Percentiles rank a stretch among this genome's conserved stretches.
Conservation (phyloP, 2,113 vertebrate species). For the Malurus elegans region DNA sequence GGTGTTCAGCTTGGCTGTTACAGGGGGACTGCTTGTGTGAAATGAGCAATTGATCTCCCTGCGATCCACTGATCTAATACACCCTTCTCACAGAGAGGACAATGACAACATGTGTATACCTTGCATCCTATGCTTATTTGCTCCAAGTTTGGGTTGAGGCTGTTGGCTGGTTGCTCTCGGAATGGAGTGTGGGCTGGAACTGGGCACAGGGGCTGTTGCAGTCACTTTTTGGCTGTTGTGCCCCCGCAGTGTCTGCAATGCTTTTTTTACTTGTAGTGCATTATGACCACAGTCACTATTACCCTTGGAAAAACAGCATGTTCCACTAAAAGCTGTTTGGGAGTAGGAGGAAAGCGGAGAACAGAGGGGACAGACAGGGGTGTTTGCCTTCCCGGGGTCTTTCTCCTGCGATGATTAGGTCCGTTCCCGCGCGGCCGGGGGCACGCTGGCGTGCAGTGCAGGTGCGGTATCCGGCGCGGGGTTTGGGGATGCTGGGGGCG, state of each 20-base stretch:
- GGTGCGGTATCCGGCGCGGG: neutral
- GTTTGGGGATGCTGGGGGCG: accelerated
- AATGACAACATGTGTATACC: accelerated
- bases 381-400: neutral
- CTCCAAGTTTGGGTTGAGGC: accelerated
- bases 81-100: accelerated
- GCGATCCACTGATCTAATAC: no score
- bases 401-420: accelerated
- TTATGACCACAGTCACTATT: neutral
- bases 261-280: neutral
- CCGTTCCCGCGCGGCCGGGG: neutral
- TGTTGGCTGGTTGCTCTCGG: neutral
- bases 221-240: accelerated
- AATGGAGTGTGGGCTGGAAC: accelerated
- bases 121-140: neutral
- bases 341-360: neutral
- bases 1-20: neutral
- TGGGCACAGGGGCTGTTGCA: no score
- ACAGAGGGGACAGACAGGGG: neutral
- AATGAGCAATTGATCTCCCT: neutral
- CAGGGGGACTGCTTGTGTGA: neutral
- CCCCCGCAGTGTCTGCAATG: neutral
- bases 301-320: neutral
- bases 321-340: neutral
- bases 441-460: accelerated